Base-by-base conservation (phyloP, 2,888 invertebrate genomes). In the Eurytoma californica region DNA sequence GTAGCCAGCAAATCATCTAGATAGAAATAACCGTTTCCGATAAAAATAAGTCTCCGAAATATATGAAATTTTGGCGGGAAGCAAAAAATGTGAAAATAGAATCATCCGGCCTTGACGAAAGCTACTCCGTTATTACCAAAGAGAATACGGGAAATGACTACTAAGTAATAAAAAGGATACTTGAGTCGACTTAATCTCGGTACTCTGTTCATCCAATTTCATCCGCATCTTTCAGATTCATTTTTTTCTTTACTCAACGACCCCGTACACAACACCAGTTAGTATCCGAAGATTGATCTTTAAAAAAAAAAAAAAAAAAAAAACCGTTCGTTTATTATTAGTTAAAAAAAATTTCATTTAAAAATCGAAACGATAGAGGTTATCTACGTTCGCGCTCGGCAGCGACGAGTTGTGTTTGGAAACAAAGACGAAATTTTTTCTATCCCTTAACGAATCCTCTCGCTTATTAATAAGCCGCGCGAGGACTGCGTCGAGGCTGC, bases 51-150 rank as follows among this genome's bases (percentile, higher is more conserved):
- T 67, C 67, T 4, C 18, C n/a, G 74, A 80, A 80, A 77, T 55
- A 66, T 69, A 49, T 49, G 51, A 72, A 80, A 72, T 73, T 72
- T 69, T 74, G 77, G 80, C 76, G 79, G 28, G 49, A 65, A 73
- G 70, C 65, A 39, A 81, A 79, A 81, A 79, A 77, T 69, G 49
- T 72, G 70, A 72, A 79, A 81, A 79, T 81, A 79, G 79, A 76
- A 39, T 58, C 51, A 5, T 13, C 3, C 39, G 65, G 70, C 76
- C 79, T 81, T 81, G 73, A 28, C 30, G n/a, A 14, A 61, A 3
- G 63, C 20, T 18, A 18, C 20, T 30, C n/a, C 4, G 28, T 28
- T 57, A 47, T 30, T 39, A n/a, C 16, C 30, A 12, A 53, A 28
- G 16, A 53, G n/a, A 14, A 16, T n/a, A 47, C 63, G 24, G 20